Percentiles rank a stretch among this genome's conserved stretches.
phyloP scores from a whole-genome alignment of 2,113 vertebrate species.

The Sciurus niger region DNA sequence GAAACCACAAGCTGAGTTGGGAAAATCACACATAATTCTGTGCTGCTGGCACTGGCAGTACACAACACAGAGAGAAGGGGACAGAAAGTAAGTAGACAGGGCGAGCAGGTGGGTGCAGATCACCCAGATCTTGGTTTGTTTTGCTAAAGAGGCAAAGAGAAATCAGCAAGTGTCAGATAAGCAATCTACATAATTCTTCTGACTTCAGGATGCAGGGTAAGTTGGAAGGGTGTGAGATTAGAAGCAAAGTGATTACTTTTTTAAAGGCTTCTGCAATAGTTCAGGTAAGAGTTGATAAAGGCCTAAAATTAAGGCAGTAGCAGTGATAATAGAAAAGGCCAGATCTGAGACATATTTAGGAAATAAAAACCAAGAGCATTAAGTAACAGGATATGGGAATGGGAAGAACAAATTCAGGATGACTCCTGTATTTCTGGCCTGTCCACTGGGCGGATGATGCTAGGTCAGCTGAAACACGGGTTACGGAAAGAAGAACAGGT shows the following conservation, averaged over 20 bases:
- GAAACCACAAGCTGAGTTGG: neutral
- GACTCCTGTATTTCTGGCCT: slow-evolving; percentile 68
- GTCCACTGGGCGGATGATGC: slow-evolving; percentile 29
- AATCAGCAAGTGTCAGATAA: slow-evolving; percentile 43
- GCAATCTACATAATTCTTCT: slow-evolving; percentile 32
- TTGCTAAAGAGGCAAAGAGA: slow-evolving; percentile 45
- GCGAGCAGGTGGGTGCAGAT: neutral
- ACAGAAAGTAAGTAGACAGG: neutral
- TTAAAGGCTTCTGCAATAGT: neutral
- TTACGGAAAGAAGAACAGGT: slow-evolving; percentile 62
- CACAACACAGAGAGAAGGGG: slow-evolving; percentile 3
- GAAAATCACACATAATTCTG: neutral
- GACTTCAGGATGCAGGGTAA: slow-evolving; percentile 35
- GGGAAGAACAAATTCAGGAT: slow-evolving; percentile 51
- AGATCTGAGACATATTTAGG: slow-evolving; percentile 67
- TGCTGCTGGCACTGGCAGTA: neutral
- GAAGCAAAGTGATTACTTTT: slow-evolving; percentile 38
- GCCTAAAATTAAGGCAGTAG: slow-evolving; percentile 5
- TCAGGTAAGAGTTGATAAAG: neutral
- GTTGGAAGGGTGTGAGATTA: neutral
- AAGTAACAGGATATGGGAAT: neutral
- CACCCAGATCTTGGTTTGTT: slow-evolving; percentile 41
- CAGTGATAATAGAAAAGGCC: slow-evolving; percentile 55
- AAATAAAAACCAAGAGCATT: slow-evolving; percentile 63
- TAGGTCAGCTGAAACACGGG: slow-evolving; percentile 18